These are phyloP conservation scores for Sarcophaga bullata DNA, from an alignment of 1,140 invertebrate species.

Conservation along the genomic window DNA sequence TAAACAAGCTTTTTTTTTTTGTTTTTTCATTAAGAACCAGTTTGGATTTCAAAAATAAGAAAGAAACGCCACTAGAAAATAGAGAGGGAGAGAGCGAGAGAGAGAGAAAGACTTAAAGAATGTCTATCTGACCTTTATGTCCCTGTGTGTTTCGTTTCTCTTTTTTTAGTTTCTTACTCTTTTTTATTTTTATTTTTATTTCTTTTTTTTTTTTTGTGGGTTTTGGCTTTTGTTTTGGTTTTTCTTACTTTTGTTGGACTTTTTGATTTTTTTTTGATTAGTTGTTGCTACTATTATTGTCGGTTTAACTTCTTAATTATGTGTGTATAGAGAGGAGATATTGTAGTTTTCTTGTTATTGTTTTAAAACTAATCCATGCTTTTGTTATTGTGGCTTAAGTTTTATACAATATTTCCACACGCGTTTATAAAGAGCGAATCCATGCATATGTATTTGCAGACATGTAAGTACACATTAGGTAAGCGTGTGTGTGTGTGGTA, in stretches of 20 bases:
- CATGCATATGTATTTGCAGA: no score
- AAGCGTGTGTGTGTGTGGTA: neutral
- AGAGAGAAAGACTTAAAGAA: neutral
- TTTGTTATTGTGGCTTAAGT: no score
- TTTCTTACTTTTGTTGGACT: neutral
- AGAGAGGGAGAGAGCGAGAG: no score
- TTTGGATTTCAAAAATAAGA: neutral
- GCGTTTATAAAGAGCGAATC: no score
- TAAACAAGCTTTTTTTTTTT: neutral
- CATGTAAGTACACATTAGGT: no score
- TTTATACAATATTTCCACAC: no score
- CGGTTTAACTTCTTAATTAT: no score
- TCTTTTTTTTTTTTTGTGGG: neutral
- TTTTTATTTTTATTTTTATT: neutral
- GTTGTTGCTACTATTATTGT: no score
- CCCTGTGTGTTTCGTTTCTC: neutral
- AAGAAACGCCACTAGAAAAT: no score
- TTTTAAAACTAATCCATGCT: no score
- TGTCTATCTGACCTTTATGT: constrained; percentile 7
- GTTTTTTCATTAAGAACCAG: neutral
- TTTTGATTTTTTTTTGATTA: neutral
- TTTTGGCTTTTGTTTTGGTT: neutral
- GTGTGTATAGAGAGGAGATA: no score
- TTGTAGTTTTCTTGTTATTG: no score
- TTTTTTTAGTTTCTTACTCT: neutral